Evolutionary conservation across 2,797 vertebrate species (phyloP).

Genomic region (Lacerta viridis): DNA sequence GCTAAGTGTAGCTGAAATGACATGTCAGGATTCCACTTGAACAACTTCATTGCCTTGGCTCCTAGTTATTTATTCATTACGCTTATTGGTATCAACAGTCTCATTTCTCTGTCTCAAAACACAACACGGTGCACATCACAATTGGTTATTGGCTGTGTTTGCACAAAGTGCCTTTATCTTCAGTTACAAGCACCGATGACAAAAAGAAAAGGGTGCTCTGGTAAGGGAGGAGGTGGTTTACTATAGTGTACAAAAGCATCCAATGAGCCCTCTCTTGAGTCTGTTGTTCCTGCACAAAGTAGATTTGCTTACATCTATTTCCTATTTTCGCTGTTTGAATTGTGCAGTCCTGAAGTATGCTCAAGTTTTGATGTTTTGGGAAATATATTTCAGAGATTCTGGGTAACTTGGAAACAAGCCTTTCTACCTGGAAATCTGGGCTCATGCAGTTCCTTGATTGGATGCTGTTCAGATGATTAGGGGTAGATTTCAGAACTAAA

Average conservation of each 20-base stretch:
- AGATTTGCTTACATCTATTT: background rate
- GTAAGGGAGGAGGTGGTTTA: background rate
- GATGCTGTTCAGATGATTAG: constrained; percentile 21
- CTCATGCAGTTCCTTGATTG: constrained; percentile 31
- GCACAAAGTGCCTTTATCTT: constrained; percentile 41
- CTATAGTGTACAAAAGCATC: background rate
- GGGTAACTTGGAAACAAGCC: constrained; percentile 21
- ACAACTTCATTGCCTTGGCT: constrained; percentile 44
- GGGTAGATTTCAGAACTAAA: constrained; percentile 51
- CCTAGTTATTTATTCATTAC: constrained; percentile 20
- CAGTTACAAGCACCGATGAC: constrained; percentile 34
- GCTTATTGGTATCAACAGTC: constrained; percentile 2
- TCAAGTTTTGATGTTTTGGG: constrained; percentile 43
- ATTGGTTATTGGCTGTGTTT: constrained; percentile 13
- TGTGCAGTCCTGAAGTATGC: background rate
- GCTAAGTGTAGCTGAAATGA: constrained; percentile 50
- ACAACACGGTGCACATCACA: background rate
- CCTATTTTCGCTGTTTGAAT: background rate
- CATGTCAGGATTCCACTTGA: constrained; percentile 54
- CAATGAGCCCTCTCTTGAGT: background rate
- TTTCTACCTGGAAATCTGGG: constrained; percentile 12
- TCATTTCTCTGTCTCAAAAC: background rate
- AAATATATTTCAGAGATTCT: background rate
- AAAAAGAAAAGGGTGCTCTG: background rate
- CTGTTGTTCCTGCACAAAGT: background rate